phyloP scores from a whole-genome alignment of 2,888 invertebrate species.

The Temnothorax rugatulus region DNA sequence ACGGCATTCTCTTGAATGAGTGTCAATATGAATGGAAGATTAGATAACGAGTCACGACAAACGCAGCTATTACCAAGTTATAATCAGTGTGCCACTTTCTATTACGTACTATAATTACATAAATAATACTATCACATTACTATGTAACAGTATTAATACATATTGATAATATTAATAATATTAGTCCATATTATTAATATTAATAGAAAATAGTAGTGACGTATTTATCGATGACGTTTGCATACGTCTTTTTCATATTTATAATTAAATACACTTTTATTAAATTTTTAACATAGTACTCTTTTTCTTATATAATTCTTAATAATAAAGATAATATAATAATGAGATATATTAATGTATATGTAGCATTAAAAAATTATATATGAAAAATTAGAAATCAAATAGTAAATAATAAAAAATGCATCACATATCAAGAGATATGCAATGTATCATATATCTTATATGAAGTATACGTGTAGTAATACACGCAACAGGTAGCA shows the following conservation, averaged over 20 bases:
- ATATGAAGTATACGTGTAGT: background rate
- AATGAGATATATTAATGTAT: background rate
- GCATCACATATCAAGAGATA: background rate
- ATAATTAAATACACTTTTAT: background rate
- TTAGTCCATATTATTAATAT: background rate
- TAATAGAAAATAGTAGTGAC: background rate
- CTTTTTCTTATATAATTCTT: background rate
- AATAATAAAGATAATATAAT: background rate
- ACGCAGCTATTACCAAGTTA: constrained; percentile 8
- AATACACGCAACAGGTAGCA: background rate
- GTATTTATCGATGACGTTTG: background rate
- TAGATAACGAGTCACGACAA: constrained; percentile 39
- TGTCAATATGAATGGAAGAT: constrained; percentile 70
- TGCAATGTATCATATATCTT: background rate
- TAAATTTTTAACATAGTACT: background rate
- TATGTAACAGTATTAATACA: background rate
- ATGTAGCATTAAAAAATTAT: background rate
- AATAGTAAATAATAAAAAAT: background rate
- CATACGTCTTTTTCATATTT: background rate
- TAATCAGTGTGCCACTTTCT: constrained; percentile 41
- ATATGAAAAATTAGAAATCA: background rate
- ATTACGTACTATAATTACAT: constrained; percentile 10
- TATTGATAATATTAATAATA: background rate
- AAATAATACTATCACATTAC: constrained; percentile 5
- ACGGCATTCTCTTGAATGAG: constrained; percentile 58